These are phyloP conservation scores for Malaclemys terrapin DNA, from an alignment of 2,113 vertebrate species.

Conservation along the genomic window DNA sequence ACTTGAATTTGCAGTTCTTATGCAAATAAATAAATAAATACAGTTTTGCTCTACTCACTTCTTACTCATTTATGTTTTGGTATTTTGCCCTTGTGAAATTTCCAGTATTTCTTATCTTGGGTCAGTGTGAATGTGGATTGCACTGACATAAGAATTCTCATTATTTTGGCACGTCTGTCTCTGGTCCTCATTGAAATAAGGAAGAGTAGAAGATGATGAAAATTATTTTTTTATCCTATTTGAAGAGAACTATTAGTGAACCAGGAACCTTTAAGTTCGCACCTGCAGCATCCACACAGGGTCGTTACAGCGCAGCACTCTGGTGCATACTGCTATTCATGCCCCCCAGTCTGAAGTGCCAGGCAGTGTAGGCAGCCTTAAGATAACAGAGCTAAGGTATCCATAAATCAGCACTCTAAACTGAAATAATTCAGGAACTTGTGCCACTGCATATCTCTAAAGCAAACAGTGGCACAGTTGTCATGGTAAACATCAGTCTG, in stretches of 20 bases:
- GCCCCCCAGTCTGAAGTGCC: not conserved
- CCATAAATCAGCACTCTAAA: not conserved
- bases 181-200: not conserved
- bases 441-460: not conserved
- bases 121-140: not conserved
- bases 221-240: not conserved
- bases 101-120: not conserved
- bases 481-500: conserved; percentile 41
- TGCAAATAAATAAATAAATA: not conserved
- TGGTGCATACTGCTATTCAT: not conserved
- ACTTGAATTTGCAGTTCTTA: not conserved
- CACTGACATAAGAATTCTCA: not conserved
- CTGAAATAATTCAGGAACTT: not conserved
- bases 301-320: not conserved
- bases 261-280: not conserved
- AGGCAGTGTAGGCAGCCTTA: not conserved
- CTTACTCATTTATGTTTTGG: not conserved
- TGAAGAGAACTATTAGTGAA: not conserved
- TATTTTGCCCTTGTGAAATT: not conserved
- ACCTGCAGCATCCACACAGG: not conserved
- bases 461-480: conserved; percentile 1
- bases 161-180: not conserved
- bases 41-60: not conserved
- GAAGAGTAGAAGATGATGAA: not conserved
- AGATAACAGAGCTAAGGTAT: not conserved